Conservation (phyloP, 2,888 invertebrate genomes). For the Lypha dubia region DNA sequence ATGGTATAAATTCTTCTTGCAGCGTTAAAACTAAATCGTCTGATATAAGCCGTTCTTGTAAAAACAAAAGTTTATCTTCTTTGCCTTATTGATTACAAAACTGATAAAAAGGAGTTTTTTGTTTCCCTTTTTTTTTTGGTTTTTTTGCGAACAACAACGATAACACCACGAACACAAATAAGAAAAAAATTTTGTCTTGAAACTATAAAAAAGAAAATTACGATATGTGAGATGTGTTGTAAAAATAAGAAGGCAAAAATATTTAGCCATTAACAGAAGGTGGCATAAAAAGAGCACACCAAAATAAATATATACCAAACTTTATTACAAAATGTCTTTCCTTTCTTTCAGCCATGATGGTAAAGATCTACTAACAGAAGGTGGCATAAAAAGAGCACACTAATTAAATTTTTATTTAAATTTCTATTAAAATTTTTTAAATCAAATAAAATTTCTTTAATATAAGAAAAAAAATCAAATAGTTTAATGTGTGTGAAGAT, state of each 20-base stretch:
- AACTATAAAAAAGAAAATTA: constrained; percentile 42
- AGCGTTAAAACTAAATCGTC: constrained; percentile 4
- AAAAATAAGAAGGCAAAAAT: not conserved
- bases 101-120: constrained; percentile 47
- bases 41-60: constrained; percentile 59
- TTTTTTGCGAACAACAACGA: constrained; percentile 3
- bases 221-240: not conserved
- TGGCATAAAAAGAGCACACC: constrained; percentile 15
- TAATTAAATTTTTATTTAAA: too few relatives aligned
- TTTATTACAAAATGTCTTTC: too few relatives aligned
- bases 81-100: constrained; percentile 65
- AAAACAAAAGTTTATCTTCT: constrained; percentile 60
- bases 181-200: constrained; percentile 18
- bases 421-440: too few relatives aligned
- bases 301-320: too few relatives aligned
- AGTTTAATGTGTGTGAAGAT: too few relatives aligned
- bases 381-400: constrained; percentile 14
- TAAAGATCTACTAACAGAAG: not conserved
- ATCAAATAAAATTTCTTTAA: too few relatives aligned
- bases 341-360: too few relatives aligned
- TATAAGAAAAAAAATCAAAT: too few relatives aligned
- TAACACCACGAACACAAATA: constrained; percentile 8
- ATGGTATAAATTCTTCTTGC: not conserved
- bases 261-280: not conserved
- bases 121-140: too few relatives aligned